Percentiles rank a stretch among this genome's conserved stretches.
These are phyloP conservation scores for Fopius arisanus DNA, from an alignment of 1,140 invertebrate species.

Conservation along the genomic window DNA sequence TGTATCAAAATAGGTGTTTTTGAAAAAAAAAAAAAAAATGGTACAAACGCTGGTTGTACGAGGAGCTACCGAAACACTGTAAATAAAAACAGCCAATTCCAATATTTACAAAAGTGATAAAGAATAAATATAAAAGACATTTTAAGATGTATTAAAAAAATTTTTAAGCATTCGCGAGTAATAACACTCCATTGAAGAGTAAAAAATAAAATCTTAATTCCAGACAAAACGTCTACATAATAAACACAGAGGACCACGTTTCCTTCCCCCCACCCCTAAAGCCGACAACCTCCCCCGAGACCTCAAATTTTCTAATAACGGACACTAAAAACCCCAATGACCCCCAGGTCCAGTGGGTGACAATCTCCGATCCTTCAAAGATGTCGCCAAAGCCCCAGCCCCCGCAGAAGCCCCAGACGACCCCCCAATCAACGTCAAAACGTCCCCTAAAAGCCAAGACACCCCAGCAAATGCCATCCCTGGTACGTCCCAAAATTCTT, in stretches of 20 bases:
- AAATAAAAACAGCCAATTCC: too few relatives aligned
- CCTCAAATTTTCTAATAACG: slow-evolving; percentile 44
- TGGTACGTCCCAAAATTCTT: not conserved
- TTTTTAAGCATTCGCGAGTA: too few relatives aligned
- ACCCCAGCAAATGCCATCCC: not conserved
- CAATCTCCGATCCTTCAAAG: not conserved
- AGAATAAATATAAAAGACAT: too few relatives aligned
- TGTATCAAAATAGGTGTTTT: too few relatives aligned
- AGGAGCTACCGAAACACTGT: too few relatives aligned
- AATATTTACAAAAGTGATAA: too few relatives aligned
- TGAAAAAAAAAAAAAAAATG: too few relatives aligned
- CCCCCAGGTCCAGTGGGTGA: slow-evolving; percentile 14
- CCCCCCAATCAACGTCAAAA: not conserved
- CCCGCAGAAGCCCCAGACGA: not conserved
- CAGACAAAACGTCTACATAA: slow-evolving; percentile 59
- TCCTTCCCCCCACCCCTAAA: slow-evolving; percentile 43
- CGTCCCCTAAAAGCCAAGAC: not conserved
- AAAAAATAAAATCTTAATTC: slow-evolving; percentile 22
- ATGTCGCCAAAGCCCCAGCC: not conserved
- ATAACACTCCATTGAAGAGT: too few relatives aligned
- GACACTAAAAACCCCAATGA: not conserved
- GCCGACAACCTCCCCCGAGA: slow-evolving; percentile 35
- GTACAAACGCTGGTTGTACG: too few relatives aligned
- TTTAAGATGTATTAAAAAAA: too few relatives aligned
- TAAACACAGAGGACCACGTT: slow-evolving; percentile 53